phyloP scores from a whole-genome alignment of 2,888 invertebrate genomes.

The Noctua janthe region DNA sequence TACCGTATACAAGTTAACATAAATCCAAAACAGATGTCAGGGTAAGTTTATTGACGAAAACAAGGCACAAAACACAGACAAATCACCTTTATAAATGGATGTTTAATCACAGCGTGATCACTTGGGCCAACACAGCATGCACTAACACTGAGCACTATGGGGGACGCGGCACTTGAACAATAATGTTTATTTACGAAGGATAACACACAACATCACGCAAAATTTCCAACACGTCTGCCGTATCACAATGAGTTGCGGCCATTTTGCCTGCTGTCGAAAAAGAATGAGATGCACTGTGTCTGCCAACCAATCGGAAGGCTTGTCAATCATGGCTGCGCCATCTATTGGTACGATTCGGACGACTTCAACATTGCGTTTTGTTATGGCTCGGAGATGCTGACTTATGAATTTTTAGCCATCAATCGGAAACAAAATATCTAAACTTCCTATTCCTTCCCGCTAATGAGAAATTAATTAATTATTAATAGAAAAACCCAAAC shows the following conservation, averaged over 20 bases:
- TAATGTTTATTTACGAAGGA: slow-evolving; percentile 84
- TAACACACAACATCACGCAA: slow-evolving; percentile 77
- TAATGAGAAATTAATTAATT: no score
- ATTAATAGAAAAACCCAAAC: no score
- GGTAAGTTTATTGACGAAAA: slow-evolving; percentile 83
- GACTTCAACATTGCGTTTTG: slow-evolving; percentile 38
- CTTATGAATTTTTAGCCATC: not conserved
- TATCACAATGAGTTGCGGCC: slow-evolving; percentile 85
- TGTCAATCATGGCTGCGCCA: slow-evolving; percentile 13
- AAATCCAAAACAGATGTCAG: slow-evolving; percentile 87
- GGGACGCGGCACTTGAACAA: slow-evolving; percentile 75
- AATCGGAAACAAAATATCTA: no score
- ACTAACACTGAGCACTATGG: slow-evolving; percentile 79
- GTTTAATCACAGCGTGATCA: slow-evolving; percentile 77
- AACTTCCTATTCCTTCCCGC: no score
- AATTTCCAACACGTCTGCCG: slow-evolving; percentile 85
- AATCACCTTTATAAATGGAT: slow-evolving; percentile 79
- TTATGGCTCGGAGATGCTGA: not conserved
- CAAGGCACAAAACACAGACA: slow-evolving; percentile 87
- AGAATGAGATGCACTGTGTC: slow-evolving; percentile 74
- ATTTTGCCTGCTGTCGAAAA: slow-evolving; percentile 83
- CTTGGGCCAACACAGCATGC: slow-evolving; percentile 79
- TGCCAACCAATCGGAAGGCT: slow-evolving; percentile 69
- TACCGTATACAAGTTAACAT: slow-evolving; percentile 87
- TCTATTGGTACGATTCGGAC: slow-evolving; percentile 45